Conservation (phyloP, 1,140 invertebrate genomes). For the Aphelenchoides fujianensis region DNA sequence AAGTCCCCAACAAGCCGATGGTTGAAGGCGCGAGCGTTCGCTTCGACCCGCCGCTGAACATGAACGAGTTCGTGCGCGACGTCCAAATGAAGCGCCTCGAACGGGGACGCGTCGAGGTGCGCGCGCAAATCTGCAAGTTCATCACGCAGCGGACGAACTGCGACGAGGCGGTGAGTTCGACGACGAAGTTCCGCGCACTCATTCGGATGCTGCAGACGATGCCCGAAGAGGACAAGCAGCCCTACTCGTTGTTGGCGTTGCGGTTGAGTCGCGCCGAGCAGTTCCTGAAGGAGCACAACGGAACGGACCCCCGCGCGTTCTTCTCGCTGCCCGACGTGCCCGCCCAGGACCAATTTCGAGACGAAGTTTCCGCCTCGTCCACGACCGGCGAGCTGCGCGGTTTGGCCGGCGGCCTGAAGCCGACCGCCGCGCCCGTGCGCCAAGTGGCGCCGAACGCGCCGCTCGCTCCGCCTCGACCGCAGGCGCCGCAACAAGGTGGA, state of each 20-base stretch:
- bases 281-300: slow-evolving; percentile 20
- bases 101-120: slow-evolving; percentile 20
- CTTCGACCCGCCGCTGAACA: slow-evolving; percentile 26
- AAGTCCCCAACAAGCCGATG: background rate
- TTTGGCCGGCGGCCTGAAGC: background rate
- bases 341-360: slow-evolving; percentile 8
- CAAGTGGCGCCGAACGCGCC: background rate
- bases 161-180: slow-evolving; percentile 16
- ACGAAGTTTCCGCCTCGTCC: background rate
- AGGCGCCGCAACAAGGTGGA: background rate
- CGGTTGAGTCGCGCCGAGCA: slow-evolving; percentile 17
- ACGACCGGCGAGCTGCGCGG: background rate
- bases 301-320: slow-evolving; percentile 1
- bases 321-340: slow-evolving; percentile 7
- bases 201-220: slow-evolving; percentile 22
- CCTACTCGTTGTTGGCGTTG: slow-evolving; percentile 17
- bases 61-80: slow-evolving; percentile 21
- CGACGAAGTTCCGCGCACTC: background rate
- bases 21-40: slow-evolving; percentile 3
- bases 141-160: slow-evolving; percentile 30
- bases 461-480: background rate
- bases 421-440: background rate
- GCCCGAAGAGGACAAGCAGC: slow-evolving; percentile 26
- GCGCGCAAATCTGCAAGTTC: slow-evolving; percentile 26
- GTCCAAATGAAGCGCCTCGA: slow-evolving; percentile 20